phyloP scores from a whole-genome alignment of 1,140 invertebrate genomes.

The Aphaenogaster ashmeadi region DNA sequence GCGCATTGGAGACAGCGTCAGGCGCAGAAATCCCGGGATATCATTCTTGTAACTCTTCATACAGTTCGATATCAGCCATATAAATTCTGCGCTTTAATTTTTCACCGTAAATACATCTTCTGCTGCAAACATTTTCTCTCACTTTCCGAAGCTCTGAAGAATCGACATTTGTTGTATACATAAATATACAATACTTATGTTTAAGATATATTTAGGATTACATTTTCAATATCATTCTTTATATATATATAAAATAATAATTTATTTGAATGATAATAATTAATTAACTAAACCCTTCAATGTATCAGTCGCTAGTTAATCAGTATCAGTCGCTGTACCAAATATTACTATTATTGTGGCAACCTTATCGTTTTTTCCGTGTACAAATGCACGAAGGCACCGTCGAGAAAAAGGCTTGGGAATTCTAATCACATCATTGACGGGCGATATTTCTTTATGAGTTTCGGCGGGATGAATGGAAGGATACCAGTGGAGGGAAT shows the following conservation, averaged over 20 bases:
- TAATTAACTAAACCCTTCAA: neutral
- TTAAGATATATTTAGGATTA: neutral
- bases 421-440: conserved; percentile 9
- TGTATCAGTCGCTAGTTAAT: neutral
- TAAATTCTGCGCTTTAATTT: neutral
- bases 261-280: neutral
- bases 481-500: conserved; percentile 6
- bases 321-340: no score
- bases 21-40: neutral
- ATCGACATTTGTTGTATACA: neutral
- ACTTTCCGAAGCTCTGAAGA: neutral
- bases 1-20: neutral
- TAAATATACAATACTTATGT: neutral
- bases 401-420: neutral
- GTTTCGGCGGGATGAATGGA: conserved; percentile 25
- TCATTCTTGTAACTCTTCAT: neutral
- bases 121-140: neutral
- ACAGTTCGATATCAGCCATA: neutral
- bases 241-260: neutral
- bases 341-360: no score
- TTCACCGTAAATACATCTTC: neutral
- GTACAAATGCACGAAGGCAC: neutral
- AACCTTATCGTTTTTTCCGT: no score
- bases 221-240: neutral
- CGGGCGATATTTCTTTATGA: conserved; percentile 33